Percentiles rank a stretch among this genome's conserved stretches.
Conservation (phyloP, 92 coral and sea anemone species). For the Epizoanthus scotinus region DNA sequence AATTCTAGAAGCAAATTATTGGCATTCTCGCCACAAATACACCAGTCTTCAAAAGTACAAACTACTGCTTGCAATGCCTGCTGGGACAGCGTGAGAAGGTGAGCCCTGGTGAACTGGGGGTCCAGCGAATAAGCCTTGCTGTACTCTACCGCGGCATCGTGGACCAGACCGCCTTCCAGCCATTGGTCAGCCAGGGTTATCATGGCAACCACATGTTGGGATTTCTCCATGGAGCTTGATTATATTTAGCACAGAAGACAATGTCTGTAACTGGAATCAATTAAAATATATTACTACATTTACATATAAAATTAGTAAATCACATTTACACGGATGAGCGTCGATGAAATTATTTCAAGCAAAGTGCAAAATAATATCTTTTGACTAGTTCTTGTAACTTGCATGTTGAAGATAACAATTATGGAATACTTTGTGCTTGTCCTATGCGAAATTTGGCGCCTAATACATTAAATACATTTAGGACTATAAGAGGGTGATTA, state of each 20-base stretch:
- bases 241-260: neutral
- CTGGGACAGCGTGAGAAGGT: constrained; percentile 56
- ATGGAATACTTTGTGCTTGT: no score
- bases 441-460: no score
- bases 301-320: no score
- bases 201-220: constrained; percentile 28
- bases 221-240: neutral
- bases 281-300: no score
- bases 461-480: no score
- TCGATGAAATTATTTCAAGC: no score
- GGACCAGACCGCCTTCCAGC: constrained; percentile 61
- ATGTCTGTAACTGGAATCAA: no score
- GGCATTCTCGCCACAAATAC: constrained; percentile 70
- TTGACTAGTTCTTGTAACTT: no score
- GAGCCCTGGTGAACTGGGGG: constrained; percentile 70
- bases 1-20: constrained; percentile 35
- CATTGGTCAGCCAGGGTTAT: constrained; percentile 59
- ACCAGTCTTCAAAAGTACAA: constrained; percentile 78
- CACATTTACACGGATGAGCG: no score
- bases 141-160: constrained; percentile 74
- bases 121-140: constrained; percentile 85
- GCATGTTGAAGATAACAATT: no score
- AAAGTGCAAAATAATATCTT: no score
- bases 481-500: no score
- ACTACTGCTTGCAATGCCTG: constrained; percentile 53